Evolutionary conservation across 2,113 vertebrate species (phyloP).

Genomic region (Hemicordylus capensis): DNA sequence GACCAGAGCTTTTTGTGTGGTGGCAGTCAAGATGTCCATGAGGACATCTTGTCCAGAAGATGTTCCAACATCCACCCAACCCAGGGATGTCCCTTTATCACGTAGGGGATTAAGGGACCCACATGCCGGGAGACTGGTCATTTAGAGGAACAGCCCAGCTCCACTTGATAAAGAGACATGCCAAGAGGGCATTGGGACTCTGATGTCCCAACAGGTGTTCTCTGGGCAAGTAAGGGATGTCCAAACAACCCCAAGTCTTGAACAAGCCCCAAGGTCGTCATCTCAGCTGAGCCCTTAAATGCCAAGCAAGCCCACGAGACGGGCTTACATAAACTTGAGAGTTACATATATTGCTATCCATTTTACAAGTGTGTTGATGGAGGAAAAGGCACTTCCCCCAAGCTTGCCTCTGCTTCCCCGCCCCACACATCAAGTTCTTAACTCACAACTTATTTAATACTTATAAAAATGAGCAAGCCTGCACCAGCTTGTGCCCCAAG

Average conservation of each 20-base stretch:
- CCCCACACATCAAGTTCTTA: slow-evolving; percentile 48
- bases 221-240: too few relatives aligned
- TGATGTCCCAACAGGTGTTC: too few relatives aligned
- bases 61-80: too few relatives aligned
- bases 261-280: not conserved
- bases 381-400: slow-evolving; percentile 54
- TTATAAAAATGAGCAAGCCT: slow-evolving; percentile 60
- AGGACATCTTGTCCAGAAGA: too few relatives aligned
- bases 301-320: slow-evolving; percentile 53
- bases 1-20: not conserved
- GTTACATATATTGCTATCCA: slow-evolving; percentile 50
- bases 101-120: too few relatives aligned
- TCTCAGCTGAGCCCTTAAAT: not conserved
- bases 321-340: slow-evolving; percentile 49
- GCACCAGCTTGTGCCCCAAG: slow-evolving; percentile 34
- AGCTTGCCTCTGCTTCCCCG: not conserved
- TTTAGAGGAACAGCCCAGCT: too few relatives aligned
- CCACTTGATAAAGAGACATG: too few relatives aligned
- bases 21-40: too few relatives aligned
- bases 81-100: too few relatives aligned
- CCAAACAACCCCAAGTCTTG: too few relatives aligned
- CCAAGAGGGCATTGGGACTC: too few relatives aligned
- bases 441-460: slow-evolving; percentile 63
- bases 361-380: slow-evolving; percentile 40
- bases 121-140: too few relatives aligned